Evolutionary conservation across 2,113 vertebrate genomes (phyloP), one percentile per base, ranked within the genome.

Genomic region (Nematolebias whitei): DNA sequence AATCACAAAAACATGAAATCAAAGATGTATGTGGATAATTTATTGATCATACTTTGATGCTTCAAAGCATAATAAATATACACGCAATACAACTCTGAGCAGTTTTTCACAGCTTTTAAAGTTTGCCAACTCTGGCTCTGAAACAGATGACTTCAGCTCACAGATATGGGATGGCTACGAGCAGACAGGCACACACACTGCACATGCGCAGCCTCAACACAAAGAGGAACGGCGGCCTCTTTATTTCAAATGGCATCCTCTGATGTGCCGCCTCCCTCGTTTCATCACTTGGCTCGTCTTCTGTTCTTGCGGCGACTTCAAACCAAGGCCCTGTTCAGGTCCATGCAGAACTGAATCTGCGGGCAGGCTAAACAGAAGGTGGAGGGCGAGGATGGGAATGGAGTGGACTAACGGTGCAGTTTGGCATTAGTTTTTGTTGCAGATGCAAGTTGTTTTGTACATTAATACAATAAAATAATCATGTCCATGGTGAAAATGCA

Each of bases 311-410:
- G 51, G 75, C 38, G 8, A 57, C 74, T 79, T 89, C 78, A 84
- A 86, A 91, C 60, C 8, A 23, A 13, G 40, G 68, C 26, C 63
- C 70, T 57, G 71, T 69, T 82, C 79, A 63, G 79, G 78, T 88
- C 82, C 65, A 66, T 55, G 67, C 47, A 56, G 47, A 71, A 61
- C 66, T 18, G 22, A 79, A 68, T 78, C 48, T n/a, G n/a, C n/a
- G n/a, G 62, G 58, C 49, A 55, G 49, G 26, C 18, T 51, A 59
- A 58, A 60, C 26, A 32, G 68, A 77, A 41, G 48, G 15, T 7
- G 23, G 16, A 18, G 50, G 40, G 10, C 12, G 51, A 45, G 52
- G 44, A 64, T 41, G 44, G 26, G 32, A 47, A 52, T 43, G 15
- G 15, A 59, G 49, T 20, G 23, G 43, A 65, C 72, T 71, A 75